Base-by-base conservation (phyloP, 1,140 invertebrate species). In the Bombus pyrosoma region DNA sequence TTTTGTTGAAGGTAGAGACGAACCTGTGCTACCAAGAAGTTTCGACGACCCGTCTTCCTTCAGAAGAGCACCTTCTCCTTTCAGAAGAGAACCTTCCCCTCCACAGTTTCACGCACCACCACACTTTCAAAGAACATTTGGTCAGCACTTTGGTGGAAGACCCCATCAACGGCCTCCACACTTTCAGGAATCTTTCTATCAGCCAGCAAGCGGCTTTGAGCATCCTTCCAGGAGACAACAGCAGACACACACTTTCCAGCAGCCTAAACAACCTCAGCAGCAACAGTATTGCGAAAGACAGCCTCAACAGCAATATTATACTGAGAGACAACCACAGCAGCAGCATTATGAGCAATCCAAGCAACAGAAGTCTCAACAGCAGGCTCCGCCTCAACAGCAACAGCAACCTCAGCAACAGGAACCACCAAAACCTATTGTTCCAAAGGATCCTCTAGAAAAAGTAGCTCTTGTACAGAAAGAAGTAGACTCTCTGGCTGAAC, bases 391-490 rank as follows among this genome's bases (percentile, higher is more conserved):
- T 18, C 87, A 87, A 13, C 92, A 90, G 32, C 94, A 90, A 41
- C 94, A 92, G 5, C 89, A 89, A 53, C 93, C 93, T 32, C 93
- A 94, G 5, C 92, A 91, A 32, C 92, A 91, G 43, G 93, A 93
- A 73, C 85, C 89, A 32, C 94, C 94, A 41, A 94, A 93, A 83
- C 93, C 95, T 25, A 93, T 95, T 3, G 92, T 95, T 68, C 96
- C 96, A 2, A 96, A 96, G 62, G 97, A 97, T 93, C 97, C 97
- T 4, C 96, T 98, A 78, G 97, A 97, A 78, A 96, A 96, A 92
- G 98, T 99, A 41, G 96, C 98, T 85, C 95, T 95, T 43, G 97
- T 99, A 71, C 97, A 98, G 92, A 96, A 97, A 34, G 98, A 98
- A 89, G 97, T 98, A 0, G 96, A 97, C 43, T 96, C 97, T 39